phyloP scores from a whole-genome alignment of 2,113 vertebrate species.

The Pongo pygmaeus region DNA sequence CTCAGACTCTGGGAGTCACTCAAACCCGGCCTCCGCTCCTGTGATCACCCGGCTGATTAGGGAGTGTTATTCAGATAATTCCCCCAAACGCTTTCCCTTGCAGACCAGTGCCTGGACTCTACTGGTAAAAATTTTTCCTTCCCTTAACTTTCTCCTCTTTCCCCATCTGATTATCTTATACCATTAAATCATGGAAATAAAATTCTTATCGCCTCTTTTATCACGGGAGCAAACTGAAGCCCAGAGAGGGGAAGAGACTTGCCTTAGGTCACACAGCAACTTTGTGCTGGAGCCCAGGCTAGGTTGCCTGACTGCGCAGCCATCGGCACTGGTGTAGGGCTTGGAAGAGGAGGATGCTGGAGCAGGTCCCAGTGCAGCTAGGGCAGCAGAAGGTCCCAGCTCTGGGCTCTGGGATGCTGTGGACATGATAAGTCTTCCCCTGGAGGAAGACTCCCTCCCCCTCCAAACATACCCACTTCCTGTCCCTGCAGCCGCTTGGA shows the following conservation, averaged over 20 bases:
- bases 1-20: background rate
- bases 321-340: too few relatives aligned
- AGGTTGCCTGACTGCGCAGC: background rate
- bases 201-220: background rate
- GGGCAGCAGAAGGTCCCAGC: background rate
- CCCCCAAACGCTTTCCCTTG: background rate
- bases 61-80: background rate
- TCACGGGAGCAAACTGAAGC: constrained; percentile 11
- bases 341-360: background rate
- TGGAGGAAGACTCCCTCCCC: background rate
- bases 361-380: background rate
- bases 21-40: background rate
- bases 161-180: background rate
- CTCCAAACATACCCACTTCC: constrained; percentile 42
- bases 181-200: background rate
- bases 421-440: background rate
- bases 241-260: background rate
- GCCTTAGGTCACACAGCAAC: background rate
- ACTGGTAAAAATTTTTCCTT: background rate
- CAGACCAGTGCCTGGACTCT: background rate
- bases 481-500: background rate
- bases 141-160: background rate
- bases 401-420: background rate
- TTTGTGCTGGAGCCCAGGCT: background rate
- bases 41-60: background rate